A percentile compares a stretch with the other conserved stretches of the same genome.
phyloP scores from a whole-genome alignment of 1,140 invertebrate genomes.

The Vanessa tameamea region DNA sequence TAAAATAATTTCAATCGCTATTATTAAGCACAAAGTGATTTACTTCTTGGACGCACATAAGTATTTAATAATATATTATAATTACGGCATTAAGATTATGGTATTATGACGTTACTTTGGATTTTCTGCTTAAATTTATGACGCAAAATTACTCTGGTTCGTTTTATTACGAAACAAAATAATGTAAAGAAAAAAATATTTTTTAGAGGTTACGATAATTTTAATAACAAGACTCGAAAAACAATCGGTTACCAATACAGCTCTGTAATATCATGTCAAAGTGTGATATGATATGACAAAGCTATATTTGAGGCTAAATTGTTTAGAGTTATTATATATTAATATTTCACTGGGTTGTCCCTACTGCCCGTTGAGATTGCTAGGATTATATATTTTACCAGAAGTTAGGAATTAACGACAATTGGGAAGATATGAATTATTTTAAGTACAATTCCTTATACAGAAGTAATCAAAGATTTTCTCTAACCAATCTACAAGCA shows the following conservation, averaged over 20 bases:
- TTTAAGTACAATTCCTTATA: neutral
- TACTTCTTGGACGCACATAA: neutral
- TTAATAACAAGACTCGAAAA: no score
- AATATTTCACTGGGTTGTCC: no score
- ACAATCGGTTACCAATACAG: no score
- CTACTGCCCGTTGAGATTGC: no score
- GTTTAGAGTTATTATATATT: no score
- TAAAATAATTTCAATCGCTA: neutral
- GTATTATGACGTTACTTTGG: constrained; percentile 73
- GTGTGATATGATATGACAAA: no score
- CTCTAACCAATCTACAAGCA: constrained; percentile 28
- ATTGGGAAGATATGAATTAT: neutral
- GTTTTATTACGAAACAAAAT: constrained; percentile 3
- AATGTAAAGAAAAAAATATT: neutral
- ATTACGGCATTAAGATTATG: constrained; percentile 1
- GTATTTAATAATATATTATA: neutral
- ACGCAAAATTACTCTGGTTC: neutral
- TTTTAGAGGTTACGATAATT: no score
- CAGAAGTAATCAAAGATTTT: neutral
- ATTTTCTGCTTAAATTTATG: constrained; percentile 29
- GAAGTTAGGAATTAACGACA: no score
- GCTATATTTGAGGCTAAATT: no score
- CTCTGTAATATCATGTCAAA: no score
- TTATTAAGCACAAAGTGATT: neutral
- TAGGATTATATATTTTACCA: no score